Conservation (phyloP, 2,888 invertebrate species). For the Eumerus sabulonum region DNA sequence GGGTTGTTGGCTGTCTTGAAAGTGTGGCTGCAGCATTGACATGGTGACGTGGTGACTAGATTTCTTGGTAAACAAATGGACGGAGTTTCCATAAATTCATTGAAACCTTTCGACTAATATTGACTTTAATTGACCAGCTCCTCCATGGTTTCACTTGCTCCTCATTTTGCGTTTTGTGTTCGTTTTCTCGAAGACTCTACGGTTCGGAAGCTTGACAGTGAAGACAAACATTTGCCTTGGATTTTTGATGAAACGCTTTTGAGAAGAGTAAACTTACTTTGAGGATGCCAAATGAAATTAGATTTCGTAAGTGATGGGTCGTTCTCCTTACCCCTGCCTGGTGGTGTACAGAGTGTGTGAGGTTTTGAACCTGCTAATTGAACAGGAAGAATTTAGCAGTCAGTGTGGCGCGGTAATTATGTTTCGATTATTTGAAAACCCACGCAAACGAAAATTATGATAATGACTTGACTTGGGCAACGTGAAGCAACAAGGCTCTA, state of each 20-base stretch:
- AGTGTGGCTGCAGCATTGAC: constrained; percentile 8
- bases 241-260: constrained; percentile 8
- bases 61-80: constrained; percentile 50
- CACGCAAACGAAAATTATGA: too few relatives aligned
- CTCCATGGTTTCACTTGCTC: too few relatives aligned
- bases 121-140: constrained; percentile 54
- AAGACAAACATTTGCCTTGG: constrained; percentile 35
- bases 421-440: too few relatives aligned
- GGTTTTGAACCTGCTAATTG: too few relatives aligned
- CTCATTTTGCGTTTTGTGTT: too few relatives aligned
- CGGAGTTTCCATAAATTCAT: constrained; percentile 23
- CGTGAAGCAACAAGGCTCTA: too few relatives aligned
- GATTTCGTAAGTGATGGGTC: background rate
- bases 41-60: constrained; percentile 55
- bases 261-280: background rate
- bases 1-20: constrained; percentile 45
- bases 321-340: too few relatives aligned
- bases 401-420: too few relatives aligned
- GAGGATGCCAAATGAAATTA: constrained; percentile 3
- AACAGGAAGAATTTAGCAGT: too few relatives aligned
- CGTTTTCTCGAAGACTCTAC: too few relatives aligned
- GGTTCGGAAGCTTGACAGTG: constrained; percentile 13
- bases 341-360: too few relatives aligned
- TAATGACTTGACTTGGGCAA: too few relatives aligned
- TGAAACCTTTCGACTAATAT: constrained; percentile 47